Evolutionary conservation across 1,140 invertebrate genomes (phyloP).

Genomic region (Zaprionus inermis): DNA sequence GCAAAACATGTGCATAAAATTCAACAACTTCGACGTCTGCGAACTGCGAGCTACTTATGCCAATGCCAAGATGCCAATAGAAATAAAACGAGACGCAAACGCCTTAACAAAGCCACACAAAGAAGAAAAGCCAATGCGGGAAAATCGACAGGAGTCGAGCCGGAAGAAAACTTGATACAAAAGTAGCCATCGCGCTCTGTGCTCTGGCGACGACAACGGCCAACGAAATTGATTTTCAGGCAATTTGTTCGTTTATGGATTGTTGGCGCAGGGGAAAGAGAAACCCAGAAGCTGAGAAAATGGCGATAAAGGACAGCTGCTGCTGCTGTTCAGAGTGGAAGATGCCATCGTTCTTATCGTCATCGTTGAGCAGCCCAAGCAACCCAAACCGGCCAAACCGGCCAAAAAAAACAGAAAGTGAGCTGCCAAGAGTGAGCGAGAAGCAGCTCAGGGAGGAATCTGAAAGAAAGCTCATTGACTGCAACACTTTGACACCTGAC

Average conservation of each 20-base stretch:
- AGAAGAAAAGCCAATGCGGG: slow-evolving; percentile 38
- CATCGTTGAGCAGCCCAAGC: slow-evolving; percentile 54
- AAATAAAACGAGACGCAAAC: slow-evolving; percentile 38
- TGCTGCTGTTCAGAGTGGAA: slow-evolving; percentile 38
- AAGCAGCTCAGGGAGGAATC: neutral
- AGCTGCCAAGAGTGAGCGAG: slow-evolving; percentile 25
- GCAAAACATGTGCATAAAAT: slow-evolving; percentile 65
- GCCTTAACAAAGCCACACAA: slow-evolving; percentile 59
- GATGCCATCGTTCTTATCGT: slow-evolving; percentile 59
- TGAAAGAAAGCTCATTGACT: slow-evolving; percentile 62
- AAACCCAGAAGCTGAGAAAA: slow-evolving; percentile 32
- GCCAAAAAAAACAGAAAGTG: slow-evolving; percentile 39
- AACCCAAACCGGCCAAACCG: no score
- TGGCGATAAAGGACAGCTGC: slow-evolving; percentile 63
- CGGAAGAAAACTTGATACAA: slow-evolving; percentile 52
- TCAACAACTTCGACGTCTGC: slow-evolving; percentile 42
- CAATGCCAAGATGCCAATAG: slow-evolving; percentile 43
- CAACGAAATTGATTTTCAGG: slow-evolving; percentile 70
- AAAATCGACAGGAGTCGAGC: slow-evolving; percentile 4
- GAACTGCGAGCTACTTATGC: slow-evolving; percentile 58
- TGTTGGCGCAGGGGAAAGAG: slow-evolving; percentile 37
- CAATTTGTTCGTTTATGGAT: slow-evolving; percentile 72
- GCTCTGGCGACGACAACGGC: slow-evolving; percentile 8
- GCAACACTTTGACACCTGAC: slow-evolving; percentile 70
- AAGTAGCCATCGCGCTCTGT: slow-evolving; percentile 41